Evolutionary conservation across 2,113 vertebrate species (phyloP), one percentile per base, ranked within the genome.

Genomic region (Peucedramus taeniatus): DNA sequence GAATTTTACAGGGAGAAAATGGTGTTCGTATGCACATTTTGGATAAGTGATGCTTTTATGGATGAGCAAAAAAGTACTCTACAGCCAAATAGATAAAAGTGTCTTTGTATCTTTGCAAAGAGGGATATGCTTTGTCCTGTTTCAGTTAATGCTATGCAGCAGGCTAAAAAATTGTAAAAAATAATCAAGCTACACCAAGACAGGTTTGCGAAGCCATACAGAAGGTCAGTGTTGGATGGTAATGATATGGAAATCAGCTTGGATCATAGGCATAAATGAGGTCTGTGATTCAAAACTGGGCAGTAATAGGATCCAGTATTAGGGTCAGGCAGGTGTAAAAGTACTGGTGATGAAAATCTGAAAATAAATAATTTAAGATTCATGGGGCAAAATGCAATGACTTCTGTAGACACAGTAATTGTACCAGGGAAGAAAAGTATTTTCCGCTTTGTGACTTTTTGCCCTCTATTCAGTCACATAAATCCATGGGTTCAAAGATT

Each of bases 361-460:
- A 80, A 95, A 94, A 85, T 85, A 95, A 89, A 79, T 88, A 81
- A 87, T 95, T 89, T 87, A 84, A 95, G 54, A 84, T 74, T 77
- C 2, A 1, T 7, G 5, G 66, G 30, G 50, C 78, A 82, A 86
- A 93, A 93, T 39, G 86, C 50, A 87, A 37, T 63, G 70, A 82
- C 16, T 87, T 94, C 53, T 79, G 45, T 79, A 69, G 83, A 35
- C 28, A 66, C 35, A 28, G 56, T 71, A 87, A 77, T 94, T 95
- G 74, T 83, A 23, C 24, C 44, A 33, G 53, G 28, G 54, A 72
- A 87, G 76, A 85, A 94, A 80, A 42, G 63, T 83, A 65, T 94
- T 95, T 96, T 74, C 70, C 61, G 37, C 63, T 80, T 79, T 7
- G 22, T 89, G 83, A 85, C 87, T 75, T 87, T 70, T 87, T 78